A percentile compares a stretch with the other conserved stretches of the same genome.
Evolutionary conservation across 2,113 vertebrate species (phyloP).

Genomic region (Otocyon megalotis): DNA sequence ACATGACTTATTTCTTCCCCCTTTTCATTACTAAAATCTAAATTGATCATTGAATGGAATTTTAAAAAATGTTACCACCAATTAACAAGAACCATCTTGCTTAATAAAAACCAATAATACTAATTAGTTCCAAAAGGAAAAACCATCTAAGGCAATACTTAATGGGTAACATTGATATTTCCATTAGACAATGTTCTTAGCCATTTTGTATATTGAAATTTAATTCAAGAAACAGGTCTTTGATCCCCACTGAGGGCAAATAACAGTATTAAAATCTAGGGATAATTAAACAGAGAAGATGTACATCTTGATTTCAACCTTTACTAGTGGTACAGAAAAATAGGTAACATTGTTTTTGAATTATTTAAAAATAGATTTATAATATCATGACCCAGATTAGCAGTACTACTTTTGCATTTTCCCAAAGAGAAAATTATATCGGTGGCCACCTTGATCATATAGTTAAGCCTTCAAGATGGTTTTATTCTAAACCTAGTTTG

Average conservation of each 20-base stretch:
- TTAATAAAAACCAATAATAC: background rate
- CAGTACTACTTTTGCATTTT: background rate
- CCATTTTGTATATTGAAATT: background rate
- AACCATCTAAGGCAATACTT: background rate
- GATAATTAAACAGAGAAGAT: background rate
- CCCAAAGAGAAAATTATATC: background rate
- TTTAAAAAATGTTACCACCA: background rate
- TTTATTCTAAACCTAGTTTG: background rate
- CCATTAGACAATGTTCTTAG: background rate
- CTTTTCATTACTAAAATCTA: background rate
- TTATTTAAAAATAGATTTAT: constrained; percentile 26
- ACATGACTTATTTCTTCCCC: background rate
- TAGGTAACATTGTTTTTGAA: background rate
- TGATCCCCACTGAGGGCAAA: background rate
- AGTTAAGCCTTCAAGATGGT: background rate
- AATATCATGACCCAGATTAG: background rate
- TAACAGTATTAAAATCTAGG: background rate
- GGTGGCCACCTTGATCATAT: background rate
- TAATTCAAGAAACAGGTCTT: background rate
- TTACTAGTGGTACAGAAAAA: background rate
- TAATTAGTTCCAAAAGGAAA: background rate
- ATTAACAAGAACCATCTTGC: background rate
- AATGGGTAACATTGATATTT: background rate
- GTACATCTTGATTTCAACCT: background rate
- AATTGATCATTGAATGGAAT: constrained; percentile 20